These are phyloP conservation scores for Protonibea diacanthus DNA, from an alignment of 2,797 vertebrate genomes.

Conservation along the genomic window DNA sequence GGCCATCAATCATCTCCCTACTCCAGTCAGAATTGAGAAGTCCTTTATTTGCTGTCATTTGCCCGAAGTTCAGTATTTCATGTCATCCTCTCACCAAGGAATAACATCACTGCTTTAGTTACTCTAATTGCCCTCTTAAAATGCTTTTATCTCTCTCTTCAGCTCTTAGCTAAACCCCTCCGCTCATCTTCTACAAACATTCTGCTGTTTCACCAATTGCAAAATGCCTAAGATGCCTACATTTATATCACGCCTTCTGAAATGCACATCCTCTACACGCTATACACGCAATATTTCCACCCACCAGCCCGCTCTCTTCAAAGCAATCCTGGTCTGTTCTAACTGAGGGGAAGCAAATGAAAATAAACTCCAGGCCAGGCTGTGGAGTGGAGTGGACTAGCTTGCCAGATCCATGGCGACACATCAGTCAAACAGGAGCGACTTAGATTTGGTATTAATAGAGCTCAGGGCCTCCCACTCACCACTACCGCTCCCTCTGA, in stretches of 20 bases:
- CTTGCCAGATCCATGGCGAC: conserved; percentile 39
- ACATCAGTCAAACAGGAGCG: conserved; percentile 55
- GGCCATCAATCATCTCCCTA: conserved; percentile 4
- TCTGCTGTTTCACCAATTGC: not conserved
- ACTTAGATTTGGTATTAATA: conserved; percentile 72
- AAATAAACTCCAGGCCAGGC: conserved; percentile 27
- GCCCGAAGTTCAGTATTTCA: conserved; percentile 1
- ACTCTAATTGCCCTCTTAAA: conserved; percentile 18
- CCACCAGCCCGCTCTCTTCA: conserved; percentile 18
- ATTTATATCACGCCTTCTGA: conserved; percentile 13
- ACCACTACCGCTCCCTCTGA: conserved; percentile 19
- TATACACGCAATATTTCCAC: conserved; percentile 13
- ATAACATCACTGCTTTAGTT: conserved; percentile 3
- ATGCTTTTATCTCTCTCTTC: not conserved
- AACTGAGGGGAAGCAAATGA: conserved; percentile 40
- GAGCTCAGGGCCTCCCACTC: conserved; percentile 40
- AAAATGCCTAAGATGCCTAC: conserved; percentile 6
- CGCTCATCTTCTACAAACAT: not conserved
- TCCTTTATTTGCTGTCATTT: conserved; percentile 2
- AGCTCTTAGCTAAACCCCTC: not conserved
- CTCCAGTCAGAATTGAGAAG: not conserved
- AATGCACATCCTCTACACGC: not conserved
- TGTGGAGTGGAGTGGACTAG: conserved; percentile 7
- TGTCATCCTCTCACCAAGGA: not conserved
- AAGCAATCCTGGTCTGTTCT: conserved; percentile 4